Conservation (phyloP, 2,113 vertebrate species). For the Bagarius yarrelli region DNA sequence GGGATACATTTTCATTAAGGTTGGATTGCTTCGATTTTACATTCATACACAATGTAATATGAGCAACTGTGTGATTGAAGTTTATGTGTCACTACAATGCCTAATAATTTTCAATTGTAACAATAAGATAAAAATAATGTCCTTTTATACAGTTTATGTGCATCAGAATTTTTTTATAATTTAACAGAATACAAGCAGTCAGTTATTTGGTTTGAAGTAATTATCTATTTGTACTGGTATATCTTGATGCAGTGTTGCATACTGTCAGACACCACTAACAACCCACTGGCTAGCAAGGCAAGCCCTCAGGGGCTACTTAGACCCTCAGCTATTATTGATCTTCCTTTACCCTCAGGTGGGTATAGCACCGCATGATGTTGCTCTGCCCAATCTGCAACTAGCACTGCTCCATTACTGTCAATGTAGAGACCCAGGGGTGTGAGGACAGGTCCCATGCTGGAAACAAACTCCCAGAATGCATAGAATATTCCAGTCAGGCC, state of each 20-base stretch:
- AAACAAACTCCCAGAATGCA: conserved; percentile 70
- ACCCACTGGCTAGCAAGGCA: conserved; percentile 66
- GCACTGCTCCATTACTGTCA: conserved; percentile 69
- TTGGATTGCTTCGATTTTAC: no score
- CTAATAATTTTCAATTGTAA: no score
- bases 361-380: conserved; percentile 71
- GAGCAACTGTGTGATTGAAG: neutral
- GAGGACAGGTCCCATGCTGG: conserved; percentile 69
- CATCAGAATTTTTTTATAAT: neutral
- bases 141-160: neutral
- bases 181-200: neutral
- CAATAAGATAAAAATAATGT: neutral
- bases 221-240: conserved; percentile 69
- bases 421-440: conserved; percentile 75
- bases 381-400: conserved; percentile 76
- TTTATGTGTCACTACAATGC: neutral
- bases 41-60: no score
- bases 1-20: no score
- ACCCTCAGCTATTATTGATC: conserved; percentile 64
- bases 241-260: conserved; percentile 81
- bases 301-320: conserved; percentile 76
- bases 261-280: conserved; percentile 75
- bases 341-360: conserved; percentile 63
- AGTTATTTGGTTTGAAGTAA: neutral
- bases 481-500: conserved; percentile 71